phyloP scores from a whole-genome alignment of 1,140 invertebrate species.

The Polypedilum pembai region DNA sequence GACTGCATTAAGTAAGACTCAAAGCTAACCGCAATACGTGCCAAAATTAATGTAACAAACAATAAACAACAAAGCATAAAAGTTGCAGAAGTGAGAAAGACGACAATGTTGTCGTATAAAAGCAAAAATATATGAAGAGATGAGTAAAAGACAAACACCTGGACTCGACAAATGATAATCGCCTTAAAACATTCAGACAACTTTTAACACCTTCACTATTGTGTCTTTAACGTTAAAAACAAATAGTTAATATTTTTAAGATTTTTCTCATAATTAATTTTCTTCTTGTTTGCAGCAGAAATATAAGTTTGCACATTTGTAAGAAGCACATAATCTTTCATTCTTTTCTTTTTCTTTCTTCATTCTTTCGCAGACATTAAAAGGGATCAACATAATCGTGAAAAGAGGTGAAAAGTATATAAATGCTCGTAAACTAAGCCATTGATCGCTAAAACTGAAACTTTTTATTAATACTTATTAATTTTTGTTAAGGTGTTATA shows the following conservation, averaged over 20 bases:
- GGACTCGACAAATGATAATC: not conserved
- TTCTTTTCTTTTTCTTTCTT: not conserved
- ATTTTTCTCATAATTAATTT: constrained; percentile 20
- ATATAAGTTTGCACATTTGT: not conserved
- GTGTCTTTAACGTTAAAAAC: not conserved
- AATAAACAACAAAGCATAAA: not conserved
- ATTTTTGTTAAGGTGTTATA: too few relatives aligned
- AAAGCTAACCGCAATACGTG: not conserved
- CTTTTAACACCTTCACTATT: constrained; percentile 24
- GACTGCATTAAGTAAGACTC: not conserved
- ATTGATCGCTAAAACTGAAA: not conserved
- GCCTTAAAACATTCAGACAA: not conserved
- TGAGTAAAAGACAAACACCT: not conserved
- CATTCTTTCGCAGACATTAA: not conserved
- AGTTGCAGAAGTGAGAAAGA: too few relatives aligned
- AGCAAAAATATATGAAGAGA: not conserved
- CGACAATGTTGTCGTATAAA: too few relatives aligned
- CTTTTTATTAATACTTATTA: too few relatives aligned
- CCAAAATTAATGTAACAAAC: not conserved
- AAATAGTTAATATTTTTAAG: constrained; percentile 19
- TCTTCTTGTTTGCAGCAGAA: constrained; percentile 6
- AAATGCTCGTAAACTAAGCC: constrained; percentile 19
- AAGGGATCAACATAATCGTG: constrained; percentile 9
- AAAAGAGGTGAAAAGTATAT: not conserved
- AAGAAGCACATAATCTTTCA: not conserved